These are phyloP conservation scores for Pocillopora meandrina DNA, from an alignment of 92 coral and sea anemone genomes.

Conservation along the genomic window DNA sequence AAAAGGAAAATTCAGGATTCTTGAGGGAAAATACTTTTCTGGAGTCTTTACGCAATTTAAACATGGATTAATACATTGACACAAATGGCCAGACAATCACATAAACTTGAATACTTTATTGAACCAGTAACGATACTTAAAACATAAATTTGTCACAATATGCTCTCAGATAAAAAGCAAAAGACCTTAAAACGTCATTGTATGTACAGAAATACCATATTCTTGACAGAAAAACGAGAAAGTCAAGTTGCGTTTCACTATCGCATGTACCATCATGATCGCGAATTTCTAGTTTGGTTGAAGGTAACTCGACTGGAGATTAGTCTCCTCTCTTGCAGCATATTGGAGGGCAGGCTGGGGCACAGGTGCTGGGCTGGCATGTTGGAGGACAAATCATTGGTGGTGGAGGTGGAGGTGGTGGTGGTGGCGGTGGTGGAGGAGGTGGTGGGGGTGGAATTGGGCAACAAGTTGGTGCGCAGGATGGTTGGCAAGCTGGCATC, in stretches of 20 bases:
- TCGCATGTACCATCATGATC: slow-evolving; percentile 1
- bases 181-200: slow-evolving; percentile 7
- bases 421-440: slow-evolving; percentile 73
- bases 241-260: not conserved
- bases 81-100: not conserved
- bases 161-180: slow-evolving; percentile 39
- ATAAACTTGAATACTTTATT: slow-evolving; percentile 33
- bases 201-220: slow-evolving; percentile 47
- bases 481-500: slow-evolving; percentile 73
- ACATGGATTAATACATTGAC: not conserved
- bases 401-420: slow-evolving; percentile 77
- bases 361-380: slow-evolving; percentile 71
- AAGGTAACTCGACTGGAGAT: not conserved
- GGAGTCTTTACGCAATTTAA: no score
- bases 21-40: no score
- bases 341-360: slow-evolving; percentile 73
- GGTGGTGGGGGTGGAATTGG: slow-evolving; percentile 73
- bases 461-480: slow-evolving; percentile 90
- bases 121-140: slow-evolving; percentile 9
- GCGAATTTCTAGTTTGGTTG: slow-evolving; percentile 7
- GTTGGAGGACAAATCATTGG: slow-evolving; percentile 82
- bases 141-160: slow-evolving; percentile 10
- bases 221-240: slow-evolving; percentile 12
- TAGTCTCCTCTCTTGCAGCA: slow-evolving; percentile 73
- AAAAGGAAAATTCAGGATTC: no score